Evolutionary conservation across 2,797 vertebrate genomes (phyloP).

Genomic region (Gouania willdenowi): DNA sequence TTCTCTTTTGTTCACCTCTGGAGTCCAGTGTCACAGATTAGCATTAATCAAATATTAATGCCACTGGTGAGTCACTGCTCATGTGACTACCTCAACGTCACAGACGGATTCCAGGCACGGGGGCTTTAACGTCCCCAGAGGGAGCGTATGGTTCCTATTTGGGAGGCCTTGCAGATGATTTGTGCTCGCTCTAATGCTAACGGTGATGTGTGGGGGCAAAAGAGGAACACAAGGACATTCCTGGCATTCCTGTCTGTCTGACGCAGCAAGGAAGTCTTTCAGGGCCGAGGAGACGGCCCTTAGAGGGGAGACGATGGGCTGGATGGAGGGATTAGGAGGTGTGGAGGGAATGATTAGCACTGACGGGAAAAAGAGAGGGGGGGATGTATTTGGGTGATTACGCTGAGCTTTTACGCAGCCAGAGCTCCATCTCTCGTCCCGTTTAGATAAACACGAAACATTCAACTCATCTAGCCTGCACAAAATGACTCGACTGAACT

Average conservation of each 20-base stretch:
- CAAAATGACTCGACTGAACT: too few relatives aligned
- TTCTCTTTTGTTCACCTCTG: background rate
- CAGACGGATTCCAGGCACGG: too few relatives aligned
- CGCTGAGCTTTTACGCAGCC: too few relatives aligned
- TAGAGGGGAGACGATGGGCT: slow-evolving; percentile 6
- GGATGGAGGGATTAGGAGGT: slow-evolving; percentile 27
- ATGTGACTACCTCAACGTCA: too few relatives aligned
- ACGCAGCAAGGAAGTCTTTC: slow-evolving; percentile 39
- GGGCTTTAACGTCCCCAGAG: slow-evolving; percentile 11
- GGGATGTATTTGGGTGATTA: too few relatives aligned
- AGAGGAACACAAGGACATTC: slow-evolving; percentile 57
- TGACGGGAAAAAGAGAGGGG: slow-evolving; percentile 30
- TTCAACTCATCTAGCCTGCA: too few relatives aligned
- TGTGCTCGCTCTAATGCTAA: slow-evolving; percentile 24
- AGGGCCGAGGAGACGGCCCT: background rate
- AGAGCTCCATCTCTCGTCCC: too few relatives aligned
- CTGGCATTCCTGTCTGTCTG: slow-evolving; percentile 68
- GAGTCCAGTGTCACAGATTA: slow-evolving; percentile 33
- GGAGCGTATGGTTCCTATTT: slow-evolving; percentile 58
- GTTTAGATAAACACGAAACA: too few relatives aligned
- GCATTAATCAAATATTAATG: too few relatives aligned
- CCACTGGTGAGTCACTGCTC: slow-evolving; percentile 21
- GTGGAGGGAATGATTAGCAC: slow-evolving; percentile 32
- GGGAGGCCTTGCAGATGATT: slow-evolving; percentile 48
- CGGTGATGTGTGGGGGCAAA: slow-evolving; percentile 22